A percentile compares a stretch with the other conserved stretches of the same genome.
Evolutionary conservation across 2,888 invertebrate genomes (phyloP).

Genomic region (Tenthredo notha): DNA sequence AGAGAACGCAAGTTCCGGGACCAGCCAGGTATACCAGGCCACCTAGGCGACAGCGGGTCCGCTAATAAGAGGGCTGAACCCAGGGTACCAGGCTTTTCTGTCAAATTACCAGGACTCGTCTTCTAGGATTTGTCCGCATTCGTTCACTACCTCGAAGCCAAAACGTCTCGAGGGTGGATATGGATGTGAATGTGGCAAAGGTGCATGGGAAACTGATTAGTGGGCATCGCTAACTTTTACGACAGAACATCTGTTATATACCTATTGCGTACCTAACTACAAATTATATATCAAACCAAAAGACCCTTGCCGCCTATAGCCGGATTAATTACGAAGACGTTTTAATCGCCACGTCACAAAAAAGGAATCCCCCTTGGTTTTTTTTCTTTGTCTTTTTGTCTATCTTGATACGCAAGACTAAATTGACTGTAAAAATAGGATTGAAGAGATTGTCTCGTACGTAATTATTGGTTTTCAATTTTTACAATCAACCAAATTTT

Average conservation of each 20-base stretch:
- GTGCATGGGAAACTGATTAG: slow-evolving; percentile 48
- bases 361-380: neutral
- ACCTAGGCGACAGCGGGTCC: slow-evolving; percentile 59
- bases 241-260: slow-evolving; percentile 47
- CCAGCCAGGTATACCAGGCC: slow-evolving; percentile 53
- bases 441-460: neutral
- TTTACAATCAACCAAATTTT: neutral
- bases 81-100: slow-evolving; percentile 37
- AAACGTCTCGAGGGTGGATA: neutral
- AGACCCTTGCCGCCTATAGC: neutral
- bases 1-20: slow-evolving; percentile 44
- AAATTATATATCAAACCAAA: neutral
- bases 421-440: neutral
- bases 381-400: neutral
- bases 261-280: slow-evolving; percentile 10
- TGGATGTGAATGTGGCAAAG: slow-evolving; percentile 5
- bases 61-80: slow-evolving; percentile 59
- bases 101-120: slow-evolving; percentile 45
- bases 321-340: slow-evolving; percentile 34
- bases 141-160: neutral
- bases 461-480: neutral
- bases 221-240: slow-evolving; percentile 50
- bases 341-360: slow-evolving; percentile 14
- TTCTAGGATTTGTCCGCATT: slow-evolving; percentile 46
- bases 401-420: neutral